Evolutionary conservation across 2,888 invertebrate species (phyloP), one percentile per base, ranked within the genome.

Genomic region (Automeris io): DNA sequence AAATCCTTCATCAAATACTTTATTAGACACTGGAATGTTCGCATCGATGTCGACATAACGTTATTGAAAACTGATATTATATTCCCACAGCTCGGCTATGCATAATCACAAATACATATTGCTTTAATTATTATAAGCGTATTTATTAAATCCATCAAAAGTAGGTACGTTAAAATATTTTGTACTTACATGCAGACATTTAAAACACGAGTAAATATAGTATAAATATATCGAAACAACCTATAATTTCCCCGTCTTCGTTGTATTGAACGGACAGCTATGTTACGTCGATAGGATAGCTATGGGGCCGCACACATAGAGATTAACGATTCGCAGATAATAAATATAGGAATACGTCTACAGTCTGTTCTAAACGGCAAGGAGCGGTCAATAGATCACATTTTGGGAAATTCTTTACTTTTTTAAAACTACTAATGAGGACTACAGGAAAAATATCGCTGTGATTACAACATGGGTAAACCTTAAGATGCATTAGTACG

Each of bases 211-310:
- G 66, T 77, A 75, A 70, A 73, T 62, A 69, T 26, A 26, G 13
- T 47, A 51, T 53, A 41, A 45, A 33, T 52, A 60, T 55, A 61
- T 60, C 56, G 59, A 67, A 81, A 85, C 83, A 81, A 82, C 83
- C 83, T 76, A 29, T n/a, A 78, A 63, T 59, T 72, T 78, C 71
- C 77, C 76, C 78, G 69, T 68, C 57, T 82, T 86, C 85, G 85
- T 85, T 86, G 85, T 83, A 65, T 76, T 62, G 59, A 59, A 67
- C 74, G 85, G 85, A 85, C 78, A 76, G 77, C 62, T 65, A 66
- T 54, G 69, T 69, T 73, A 59, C 47, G 46, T 60, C 42, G 42
- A 56, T 49, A 59, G 60, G 63, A 61, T 54, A 61, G 50, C 73
- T 76, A 76, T 68, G 72, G 74, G 40, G 43, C 47, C 59, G 60